phyloP scores from a whole-genome alignment of 1,140 invertebrate genomes.

The Trichonephila clavata region DNA sequence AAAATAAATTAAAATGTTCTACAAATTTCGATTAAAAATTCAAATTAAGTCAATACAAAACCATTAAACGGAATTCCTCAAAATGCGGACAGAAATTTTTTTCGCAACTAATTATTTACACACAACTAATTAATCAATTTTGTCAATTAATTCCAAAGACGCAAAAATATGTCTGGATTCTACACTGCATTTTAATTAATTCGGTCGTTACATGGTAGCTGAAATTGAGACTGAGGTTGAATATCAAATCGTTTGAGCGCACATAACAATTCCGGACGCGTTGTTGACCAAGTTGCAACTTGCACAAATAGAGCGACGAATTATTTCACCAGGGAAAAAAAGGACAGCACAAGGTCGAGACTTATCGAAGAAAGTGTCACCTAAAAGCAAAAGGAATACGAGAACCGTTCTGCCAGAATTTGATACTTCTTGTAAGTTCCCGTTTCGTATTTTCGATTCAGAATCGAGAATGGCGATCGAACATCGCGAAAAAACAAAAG shows the following conservation, averaged over 20 bases:
- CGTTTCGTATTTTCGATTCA: constrained; percentile 24
- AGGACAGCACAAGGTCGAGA: not conserved
- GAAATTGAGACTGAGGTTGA: not conserved
- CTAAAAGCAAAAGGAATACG: not conserved
- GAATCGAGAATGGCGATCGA: not conserved
- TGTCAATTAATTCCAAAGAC: too few relatives aligned
- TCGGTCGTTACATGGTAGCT: not conserved
- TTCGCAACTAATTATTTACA: too few relatives aligned
- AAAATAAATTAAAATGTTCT: too few relatives aligned
- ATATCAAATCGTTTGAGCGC: constrained; percentile 8
- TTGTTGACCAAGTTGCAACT: not conserved
- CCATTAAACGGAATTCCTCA: too few relatives aligned
- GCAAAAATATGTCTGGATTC: too few relatives aligned
- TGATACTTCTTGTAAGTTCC: not conserved
- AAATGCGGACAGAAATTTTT: too few relatives aligned
- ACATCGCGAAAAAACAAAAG: not conserved
- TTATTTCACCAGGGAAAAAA: not conserved
- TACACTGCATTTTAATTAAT: not conserved
- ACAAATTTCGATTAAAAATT: too few relatives aligned
- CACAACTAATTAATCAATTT: too few relatives aligned
- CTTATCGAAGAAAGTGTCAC: not conserved
- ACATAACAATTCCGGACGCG: not conserved
- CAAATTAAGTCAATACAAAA: too few relatives aligned
- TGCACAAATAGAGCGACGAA: not conserved
- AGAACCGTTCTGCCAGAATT: not conserved